Evolutionary conservation across 1,140 invertebrate species (phyloP), one percentile per base, ranked within the genome.

Genomic region (Brachystomella parvula): DNA sequence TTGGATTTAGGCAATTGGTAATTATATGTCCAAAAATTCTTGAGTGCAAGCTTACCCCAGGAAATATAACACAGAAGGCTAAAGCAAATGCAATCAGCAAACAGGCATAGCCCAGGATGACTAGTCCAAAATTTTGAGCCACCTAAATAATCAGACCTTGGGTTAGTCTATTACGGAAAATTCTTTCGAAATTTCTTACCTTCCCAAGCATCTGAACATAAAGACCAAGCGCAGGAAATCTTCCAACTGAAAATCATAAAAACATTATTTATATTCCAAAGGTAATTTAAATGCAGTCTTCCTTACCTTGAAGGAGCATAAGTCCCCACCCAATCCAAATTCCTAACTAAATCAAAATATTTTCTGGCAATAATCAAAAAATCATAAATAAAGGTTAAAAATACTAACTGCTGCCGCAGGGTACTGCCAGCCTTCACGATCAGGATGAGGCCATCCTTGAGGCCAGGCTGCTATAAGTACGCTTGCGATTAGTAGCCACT

Each of bases 181-280:
- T 53, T 47, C 31, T 39, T 47, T 28, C 15, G 0, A 26, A 21
- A 44, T 17, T 12, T 28, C 44, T 28, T 67, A 73, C 71, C 35
- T 79, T 89, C 6, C 87, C 88, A 73, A 90, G 89, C 89, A 90
- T 90, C 77, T 91, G 89, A 2, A 92, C 85, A 71, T 90, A 91
- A 1, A 91, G 78, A 0, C 89, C 89, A 74, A 91, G 89, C 71
- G 88, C 87, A 53, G 89, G 89, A 78, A 91, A 90, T 61, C 89
- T 80, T 15, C 89, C 89, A 12, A 92, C 86, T n/a, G n/a, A n/a
- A n/a, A n/a, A n/a, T n/a, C n/a, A n/a, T 63, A 28, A 24, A 47
- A 62, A 21, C n/a, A 9, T 60, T 29, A 15, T 30, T 60, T 12
- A 32, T 30, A 60, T 30, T 28, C 28, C 15, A 30, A 33, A 30